phyloP scores from a whole-genome alignment of 2,113 vertebrate genomes.

The Poeciliopsis prolifica region DNA sequence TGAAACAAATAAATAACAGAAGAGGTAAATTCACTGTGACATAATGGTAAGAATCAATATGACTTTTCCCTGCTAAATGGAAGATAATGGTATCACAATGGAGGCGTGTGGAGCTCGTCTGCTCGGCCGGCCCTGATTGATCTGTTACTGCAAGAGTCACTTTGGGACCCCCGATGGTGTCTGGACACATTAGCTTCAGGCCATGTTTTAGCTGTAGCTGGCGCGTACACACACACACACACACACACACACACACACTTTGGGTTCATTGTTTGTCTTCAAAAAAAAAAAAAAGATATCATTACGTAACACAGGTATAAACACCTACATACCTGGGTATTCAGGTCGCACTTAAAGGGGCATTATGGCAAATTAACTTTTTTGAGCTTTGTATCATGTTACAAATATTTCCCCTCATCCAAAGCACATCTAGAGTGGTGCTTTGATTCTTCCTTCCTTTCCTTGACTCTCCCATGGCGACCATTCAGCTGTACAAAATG shows the following conservation, averaged over 20 bases:
- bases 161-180: constrained; percentile 62
- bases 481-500: too few species aligned
- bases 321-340: neutral
- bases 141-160: constrained; percentile 72
- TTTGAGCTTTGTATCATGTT: too few species aligned
- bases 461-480: too few species aligned
- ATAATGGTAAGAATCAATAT: constrained; percentile 70
- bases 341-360: neutral
- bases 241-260: neutral
- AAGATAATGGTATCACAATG: constrained; percentile 73
- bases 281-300: constrained; percentile 3
- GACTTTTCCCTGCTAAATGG: constrained; percentile 72
- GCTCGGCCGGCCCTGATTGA: constrained; percentile 68
- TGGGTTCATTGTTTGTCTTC: constrained; percentile 27
- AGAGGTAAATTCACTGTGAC: constrained; percentile 54
- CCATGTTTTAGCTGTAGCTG: constrained; percentile 11
- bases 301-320: constrained; percentile 4
- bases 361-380: too few species aligned
- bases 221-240: constrained; percentile 1
- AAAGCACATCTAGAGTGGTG: too few species aligned
- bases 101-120: constrained; percentile 68
- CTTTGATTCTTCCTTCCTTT: too few species aligned
- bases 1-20: neutral
- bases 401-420: too few species aligned
- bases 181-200: constrained; percentile 64